These are phyloP conservation scores for Lepidocyrtoides sp. DNA, from an alignment of 2,888 invertebrate species.

Conservation along the genomic window DNA sequence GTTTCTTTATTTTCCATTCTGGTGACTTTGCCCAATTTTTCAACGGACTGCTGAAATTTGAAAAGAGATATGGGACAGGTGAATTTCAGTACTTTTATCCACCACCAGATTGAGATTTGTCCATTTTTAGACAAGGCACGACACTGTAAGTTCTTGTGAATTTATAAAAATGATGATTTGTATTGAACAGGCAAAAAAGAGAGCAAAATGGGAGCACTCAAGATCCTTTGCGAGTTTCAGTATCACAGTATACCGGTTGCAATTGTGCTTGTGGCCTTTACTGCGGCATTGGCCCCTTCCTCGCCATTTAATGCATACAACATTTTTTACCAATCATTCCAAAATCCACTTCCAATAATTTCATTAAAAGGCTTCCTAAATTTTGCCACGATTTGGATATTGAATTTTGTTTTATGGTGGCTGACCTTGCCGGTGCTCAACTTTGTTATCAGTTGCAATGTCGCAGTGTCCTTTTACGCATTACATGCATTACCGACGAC, in stretches of 20 bases:
- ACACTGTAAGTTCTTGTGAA: neutral
- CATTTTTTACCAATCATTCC: neutral
- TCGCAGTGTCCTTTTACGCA: neutral
- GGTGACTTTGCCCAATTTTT: neutral
- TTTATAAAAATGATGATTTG: no score
- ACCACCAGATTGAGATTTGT: no score
- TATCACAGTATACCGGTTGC: neutral
- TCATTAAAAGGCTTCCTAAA: neutral
- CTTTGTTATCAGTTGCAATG: slow-evolving; percentile 10
- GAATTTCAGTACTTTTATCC: neutral
- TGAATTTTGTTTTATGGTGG: neutral
- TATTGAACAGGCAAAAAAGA: no score
- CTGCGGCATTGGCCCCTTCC: neutral
- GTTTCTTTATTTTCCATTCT: slow-evolving; percentile 9
- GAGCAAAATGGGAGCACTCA: neutral
- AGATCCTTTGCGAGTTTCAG: neutral
- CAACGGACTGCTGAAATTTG: slow-evolving; percentile 25
- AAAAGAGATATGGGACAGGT: slow-evolving; percentile 20
- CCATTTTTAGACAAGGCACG: no score
- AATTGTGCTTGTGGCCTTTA: neutral
- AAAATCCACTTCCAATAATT: neutral
- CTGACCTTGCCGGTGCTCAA: neutral
- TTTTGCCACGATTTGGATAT: neutral
- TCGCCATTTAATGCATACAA: slow-evolving; percentile 8
- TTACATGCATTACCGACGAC: neutral